Evolutionary conservation across 2,888 invertebrate genomes (phyloP), one percentile per base, ranked within the genome.

Genomic region (Lithophane socia): DNA sequence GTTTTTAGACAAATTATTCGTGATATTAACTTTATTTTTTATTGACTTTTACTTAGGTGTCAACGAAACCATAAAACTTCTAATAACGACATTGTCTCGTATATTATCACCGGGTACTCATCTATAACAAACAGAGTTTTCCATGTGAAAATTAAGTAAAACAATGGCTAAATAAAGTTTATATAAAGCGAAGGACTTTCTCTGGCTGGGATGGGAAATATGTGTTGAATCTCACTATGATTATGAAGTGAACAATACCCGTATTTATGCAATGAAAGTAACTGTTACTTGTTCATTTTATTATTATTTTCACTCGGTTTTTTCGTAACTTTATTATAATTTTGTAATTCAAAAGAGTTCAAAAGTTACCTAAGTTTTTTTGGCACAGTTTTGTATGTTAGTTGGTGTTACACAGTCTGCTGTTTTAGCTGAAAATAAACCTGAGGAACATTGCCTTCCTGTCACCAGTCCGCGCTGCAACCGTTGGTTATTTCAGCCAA

Each of bases 261-360:
- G 87, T 89, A 90, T 95, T 95, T 94, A 94, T 94, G 95, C 93
- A 95, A 95, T 81, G 94, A 95, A 95, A 95, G 94, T 95, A 91
- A 94, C 90, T 90, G 92, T 93, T 92, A 90, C 88, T 84, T 52
- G 66, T 16, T 91, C 83, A 67, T 78, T 75, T 87, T 89, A 85
- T 89, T 85, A 86, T 86, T 75, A 78, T 80, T 85, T 86, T 90
- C 88, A 86, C 89, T 90, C 77, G 80, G 81, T 82, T 82, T 88
- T 84, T 82, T 85, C 77, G 80, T 90, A 84, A 86, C 71, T 61
- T 77, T 79, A 66, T 79, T 66, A 78, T 80, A 83, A 73, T 80
- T 87, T 86, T 77, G 83, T 85, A 87, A 83, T 84, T 75, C 37
- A 47, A 61, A 72, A 52, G 49, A 84, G 60, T 83, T 61, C 54